Evolutionary conservation across 2,113 vertebrate genomes (phyloP).

Genomic region (Gallinago jamesoni): DNA sequence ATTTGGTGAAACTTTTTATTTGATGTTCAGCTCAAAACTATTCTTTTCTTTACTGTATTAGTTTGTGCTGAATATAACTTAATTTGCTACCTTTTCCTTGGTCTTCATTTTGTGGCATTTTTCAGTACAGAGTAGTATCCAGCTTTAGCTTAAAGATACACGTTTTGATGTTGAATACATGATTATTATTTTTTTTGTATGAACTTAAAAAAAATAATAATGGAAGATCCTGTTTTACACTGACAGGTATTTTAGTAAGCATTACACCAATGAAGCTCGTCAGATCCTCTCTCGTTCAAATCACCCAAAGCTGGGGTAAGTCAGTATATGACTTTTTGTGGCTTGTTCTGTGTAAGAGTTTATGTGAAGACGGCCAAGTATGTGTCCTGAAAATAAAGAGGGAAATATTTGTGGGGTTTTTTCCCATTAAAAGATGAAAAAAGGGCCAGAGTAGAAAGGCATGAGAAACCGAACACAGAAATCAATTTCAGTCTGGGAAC

Average conservation of each 20-base stretch:
- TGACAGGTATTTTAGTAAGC: constrained; percentile 92
- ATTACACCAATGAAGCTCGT: constrained; percentile 85
- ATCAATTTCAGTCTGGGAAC: not conserved
- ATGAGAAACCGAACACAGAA: not conserved
- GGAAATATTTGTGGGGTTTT: not conserved
- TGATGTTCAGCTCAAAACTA: not conserved
- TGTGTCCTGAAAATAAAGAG: not conserved
- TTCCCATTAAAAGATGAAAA: not conserved
- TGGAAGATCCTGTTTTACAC: not conserved
- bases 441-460: not conserved
- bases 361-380: not conserved
- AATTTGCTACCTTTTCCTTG: not conserved
- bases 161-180: not conserved
- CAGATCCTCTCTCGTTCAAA: constrained; percentile 89
- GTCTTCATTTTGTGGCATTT: not conserved
- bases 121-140: not conserved
- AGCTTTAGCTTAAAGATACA: not conserved
- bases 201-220: not conserved
- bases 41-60: not conserved
- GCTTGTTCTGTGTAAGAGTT: not conserved
- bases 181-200: not conserved
- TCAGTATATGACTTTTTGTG: not conserved
- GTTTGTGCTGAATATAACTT: not conserved
- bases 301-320: constrained; percentile 94
- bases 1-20: not conserved